phyloP scores from a whole-genome alignment of 1,140 invertebrate genomes.

The Anastrepha ludens region DNA sequence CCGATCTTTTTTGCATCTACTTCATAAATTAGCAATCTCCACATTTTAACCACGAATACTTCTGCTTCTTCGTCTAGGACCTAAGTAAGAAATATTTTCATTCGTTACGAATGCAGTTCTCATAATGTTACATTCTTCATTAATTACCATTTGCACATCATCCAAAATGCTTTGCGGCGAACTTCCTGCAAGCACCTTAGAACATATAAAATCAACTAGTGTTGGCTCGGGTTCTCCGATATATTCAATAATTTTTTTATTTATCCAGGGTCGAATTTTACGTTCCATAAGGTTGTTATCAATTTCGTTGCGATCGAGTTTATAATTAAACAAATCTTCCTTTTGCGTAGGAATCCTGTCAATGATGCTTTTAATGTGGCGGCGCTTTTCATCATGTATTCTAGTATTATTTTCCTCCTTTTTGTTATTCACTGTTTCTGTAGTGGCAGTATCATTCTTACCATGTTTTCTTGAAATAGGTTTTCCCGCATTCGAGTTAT shows the following conservation, averaged over 20 bases:
- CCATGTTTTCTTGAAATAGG: conserved; percentile 64
- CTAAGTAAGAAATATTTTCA: conserved; percentile 75
- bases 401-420: conserved; percentile 80
- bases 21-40: conserved; percentile 98
- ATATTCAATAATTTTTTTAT: conserved; percentile 99
- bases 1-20: conserved; percentile 97
- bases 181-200: conserved; percentile 95
- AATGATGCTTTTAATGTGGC: conserved; percentile 96
- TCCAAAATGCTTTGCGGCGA: conserved; percentile 95
- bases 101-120: no score
- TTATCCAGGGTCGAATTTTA: conserved; percentile 98
- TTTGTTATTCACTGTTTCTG: conserved; percentile 77
- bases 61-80: conserved; percentile 99
- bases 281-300: conserved; percentile 91
- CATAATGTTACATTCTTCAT: conserved; percentile 32
- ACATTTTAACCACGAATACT: conserved; percentile 99
- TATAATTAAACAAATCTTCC: conserved; percentile 94
- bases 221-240: conserved; percentile 99
- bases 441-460: conserved; percentile 66
- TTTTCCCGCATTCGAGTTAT: conserved; percentile 70
- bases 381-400: conserved; percentile 94
- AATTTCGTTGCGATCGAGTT: conserved; percentile 90
- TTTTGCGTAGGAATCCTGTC: conserved; percentile 99
- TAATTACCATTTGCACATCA: conserved; percentile 96
- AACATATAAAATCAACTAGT: conserved; percentile 98